Percentiles rank a stretch among this genome's conserved stretches.
phyloP scores from a whole-genome alignment of 2,113 vertebrate genomes.

The Tiliqua scincoides region DNA sequence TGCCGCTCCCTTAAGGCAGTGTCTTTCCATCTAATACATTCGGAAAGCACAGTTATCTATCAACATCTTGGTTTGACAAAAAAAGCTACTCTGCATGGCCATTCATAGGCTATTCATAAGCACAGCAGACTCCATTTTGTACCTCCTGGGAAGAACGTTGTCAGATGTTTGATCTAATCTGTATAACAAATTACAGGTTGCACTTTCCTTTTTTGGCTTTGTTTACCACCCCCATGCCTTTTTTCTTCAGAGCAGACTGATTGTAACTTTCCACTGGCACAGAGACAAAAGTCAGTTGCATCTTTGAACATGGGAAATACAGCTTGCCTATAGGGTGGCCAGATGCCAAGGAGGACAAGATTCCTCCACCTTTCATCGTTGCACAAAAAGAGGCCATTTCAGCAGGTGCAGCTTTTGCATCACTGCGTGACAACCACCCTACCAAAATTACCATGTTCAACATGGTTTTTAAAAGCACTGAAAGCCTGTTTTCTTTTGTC shows the following conservation, averaged over 20 bases:
- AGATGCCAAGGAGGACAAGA: background rate
- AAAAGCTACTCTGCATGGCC: background rate
- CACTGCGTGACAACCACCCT: background rate
- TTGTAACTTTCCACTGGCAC: slow-evolving; percentile 41
- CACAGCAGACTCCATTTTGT: slow-evolving; percentile 9
- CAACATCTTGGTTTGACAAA: slow-evolving; percentile 25
- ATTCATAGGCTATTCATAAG: slow-evolving; percentile 33
- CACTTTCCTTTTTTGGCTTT: background rate
- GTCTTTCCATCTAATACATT: slow-evolving; percentile 4
- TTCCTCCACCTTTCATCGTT: background rate
- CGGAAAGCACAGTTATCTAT: slow-evolving; percentile 23
- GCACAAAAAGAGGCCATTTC: background rate
- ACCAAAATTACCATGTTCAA: background rate
- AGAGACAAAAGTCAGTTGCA: background rate
- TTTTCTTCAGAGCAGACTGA: background rate
- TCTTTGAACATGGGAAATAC: background rate
- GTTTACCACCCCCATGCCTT: slow-evolving; percentile 11
- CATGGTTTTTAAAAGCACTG: background rate
- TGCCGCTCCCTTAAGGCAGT: background rate
- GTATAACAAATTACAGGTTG: slow-evolving; percentile 32
- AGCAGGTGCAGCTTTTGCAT: background rate
- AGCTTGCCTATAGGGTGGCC: too few species aligned
- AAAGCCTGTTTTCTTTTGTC: background rate
- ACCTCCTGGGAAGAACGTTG: background rate
- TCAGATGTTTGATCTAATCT: slow-evolving; percentile 39